Evolutionary conservation across 2,888 invertebrate species (phyloP).

Genomic region (Ormia ochracea): DNA sequence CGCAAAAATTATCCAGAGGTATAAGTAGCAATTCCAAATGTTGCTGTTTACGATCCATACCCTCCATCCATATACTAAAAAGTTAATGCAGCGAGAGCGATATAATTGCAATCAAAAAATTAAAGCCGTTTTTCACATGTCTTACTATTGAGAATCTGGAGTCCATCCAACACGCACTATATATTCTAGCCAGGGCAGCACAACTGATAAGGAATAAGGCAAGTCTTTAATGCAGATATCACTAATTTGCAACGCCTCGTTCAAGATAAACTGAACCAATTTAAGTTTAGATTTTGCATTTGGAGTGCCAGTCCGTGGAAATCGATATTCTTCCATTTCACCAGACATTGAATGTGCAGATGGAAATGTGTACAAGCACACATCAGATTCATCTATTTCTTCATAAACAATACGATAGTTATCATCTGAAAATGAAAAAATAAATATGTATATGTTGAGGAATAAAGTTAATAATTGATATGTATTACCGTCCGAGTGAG

Average conservation of each 20-base stretch:
- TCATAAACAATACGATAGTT: constrained; percentile 90
- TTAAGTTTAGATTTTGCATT: constrained; percentile 94
- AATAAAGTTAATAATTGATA: neutral
- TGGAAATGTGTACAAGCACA: constrained; percentile 93
- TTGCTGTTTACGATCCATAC: constrained; percentile 92
- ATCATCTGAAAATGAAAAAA: constrained; percentile 79
- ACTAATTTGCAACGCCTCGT: constrained; percentile 81
- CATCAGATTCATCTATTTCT: constrained; percentile 92
- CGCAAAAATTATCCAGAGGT: constrained; percentile 86
- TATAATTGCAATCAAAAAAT: neutral
- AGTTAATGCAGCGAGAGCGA: neutral
- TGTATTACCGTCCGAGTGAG: constrained; percentile 81
- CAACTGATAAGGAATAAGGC: constrained; percentile 84
- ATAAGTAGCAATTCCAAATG: constrained; percentile 89
- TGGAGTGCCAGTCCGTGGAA: constrained; percentile 91
- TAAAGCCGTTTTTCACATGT: constrained; percentile 60
- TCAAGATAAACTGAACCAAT: constrained; percentile 86
- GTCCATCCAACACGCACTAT: constrained; percentile 97
- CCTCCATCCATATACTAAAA: constrained; percentile 91
- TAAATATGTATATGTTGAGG: neutral
- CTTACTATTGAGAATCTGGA: constrained; percentile 91
- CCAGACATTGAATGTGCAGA: constrained; percentile 87
- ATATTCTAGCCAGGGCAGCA: constrained; percentile 97
- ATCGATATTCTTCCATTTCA: constrained; percentile 89
- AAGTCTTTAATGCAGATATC: constrained; percentile 87